Evolutionary conservation across 2,113 vertebrate species (phyloP).

Genomic region (Sceloporus undulatus): DNA sequence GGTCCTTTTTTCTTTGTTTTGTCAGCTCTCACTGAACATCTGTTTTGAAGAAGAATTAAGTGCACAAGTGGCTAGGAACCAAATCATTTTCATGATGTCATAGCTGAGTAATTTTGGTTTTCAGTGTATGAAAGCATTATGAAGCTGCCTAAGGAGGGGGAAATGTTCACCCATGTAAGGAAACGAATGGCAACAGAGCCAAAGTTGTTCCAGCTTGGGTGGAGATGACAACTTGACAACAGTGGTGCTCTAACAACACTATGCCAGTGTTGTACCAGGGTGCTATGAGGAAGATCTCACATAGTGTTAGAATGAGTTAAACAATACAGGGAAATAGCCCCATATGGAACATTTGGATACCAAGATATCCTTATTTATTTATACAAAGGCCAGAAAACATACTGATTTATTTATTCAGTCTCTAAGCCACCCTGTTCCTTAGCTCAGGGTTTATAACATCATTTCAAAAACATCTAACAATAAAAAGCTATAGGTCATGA

Average conservation of each 20-base stretch:
- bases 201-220: neutral
- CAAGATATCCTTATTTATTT: slow-evolving; percentile 14
- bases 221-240: neutral
- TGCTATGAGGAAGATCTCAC: neutral
- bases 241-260: neutral
- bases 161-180: slow-evolving; percentile 30
- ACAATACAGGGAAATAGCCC: slow-evolving; percentile 1
- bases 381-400: neutral
- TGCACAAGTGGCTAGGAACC: slow-evolving; percentile 11
- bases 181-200: rapidly evolving
- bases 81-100: slow-evolving; percentile 55
- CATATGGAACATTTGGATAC: neutral
- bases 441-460: neutral
- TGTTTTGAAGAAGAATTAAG: slow-evolving; percentile 55
- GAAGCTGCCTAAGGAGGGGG: slow-evolving; percentile 31
- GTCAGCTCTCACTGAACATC: slow-evolving; percentile 25
- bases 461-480: too few species aligned
- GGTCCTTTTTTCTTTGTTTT: slow-evolving; percentile 35
- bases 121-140: slow-evolving; percentile 53
- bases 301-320: neutral
- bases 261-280: neutral
- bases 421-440: neutral
- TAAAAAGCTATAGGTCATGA: neutral
- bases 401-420: neutral
- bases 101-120: slow-evolving; percentile 57